Base-by-base conservation (phyloP, 2,888 invertebrate genomes). In the Caenorhabditis sp. region DNA sequence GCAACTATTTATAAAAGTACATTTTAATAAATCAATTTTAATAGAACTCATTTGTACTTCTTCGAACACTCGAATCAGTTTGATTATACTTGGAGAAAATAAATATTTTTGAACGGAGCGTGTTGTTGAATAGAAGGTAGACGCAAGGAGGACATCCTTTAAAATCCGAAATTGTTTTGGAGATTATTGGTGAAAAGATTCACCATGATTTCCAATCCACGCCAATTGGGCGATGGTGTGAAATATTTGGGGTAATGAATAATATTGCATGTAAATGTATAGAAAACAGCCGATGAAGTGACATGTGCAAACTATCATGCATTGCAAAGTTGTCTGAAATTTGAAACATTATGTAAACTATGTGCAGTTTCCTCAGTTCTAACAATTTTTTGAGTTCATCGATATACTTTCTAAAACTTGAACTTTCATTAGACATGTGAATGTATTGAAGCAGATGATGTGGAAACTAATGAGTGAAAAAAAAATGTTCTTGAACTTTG, bases 141-240 rank as follows among this genome's bases (percentile, higher is more conserved):
- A 76, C 63, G 20, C 63, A 69, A 12, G 71, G 71, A 50, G 72
- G 76, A 3, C 72, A 59, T 14, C 56, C 56, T 56, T n/a, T 26
- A 25, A 56, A 56, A 17, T 23, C 5, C 4, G 5, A 53, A 21
- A 23, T 7, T 2, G 5, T 21, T 20, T 23, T 12, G 2, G 20
- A 53, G 14, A 14, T 20, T 20, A 3, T 31, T 31, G 31, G 4
- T 10, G 4, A 10, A 31, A 10, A 31, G 31, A 53, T 21, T 12
- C 64, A 76, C 76, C 67, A 57, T 77, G 77, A 59, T 77, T 77
- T 5, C 77, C 77, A 54, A 77, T 77, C 77, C 77, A 77, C 7
- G 77, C 77, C 31, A 77, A 53, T 50, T 77, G 70, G 17, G 67
- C 64, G 3, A 77, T 56, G 23, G 70, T 65, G 36, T 57, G 70